These are phyloP conservation scores for Lipophrys pholis DNA, from an alignment of 2,113 vertebrate genomes.

Conservation along the genomic window DNA sequence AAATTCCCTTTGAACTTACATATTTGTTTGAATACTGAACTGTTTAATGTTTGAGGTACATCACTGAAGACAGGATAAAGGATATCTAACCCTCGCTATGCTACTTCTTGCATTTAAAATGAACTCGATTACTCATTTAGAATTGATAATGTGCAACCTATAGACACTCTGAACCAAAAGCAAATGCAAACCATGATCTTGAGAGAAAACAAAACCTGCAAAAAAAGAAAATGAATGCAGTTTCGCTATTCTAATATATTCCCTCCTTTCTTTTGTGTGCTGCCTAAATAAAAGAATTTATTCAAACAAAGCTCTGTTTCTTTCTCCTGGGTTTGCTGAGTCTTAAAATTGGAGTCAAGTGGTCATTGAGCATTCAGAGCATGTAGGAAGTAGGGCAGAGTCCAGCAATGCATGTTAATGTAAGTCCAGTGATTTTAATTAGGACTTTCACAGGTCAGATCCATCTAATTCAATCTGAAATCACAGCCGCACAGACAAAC, in stretches of 20 bases:
- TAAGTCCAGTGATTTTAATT: conserved; percentile 53
- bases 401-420: conserved; percentile 62
- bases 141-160: background rate
- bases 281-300: conserved; percentile 24
- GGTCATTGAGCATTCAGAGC: conserved; percentile 55
- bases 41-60: too few species aligned
- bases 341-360: conserved; percentile 63
- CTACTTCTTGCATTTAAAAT: too few species aligned
- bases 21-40: too few species aligned
- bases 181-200: background rate
- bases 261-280: background rate
- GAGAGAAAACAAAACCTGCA: too few species aligned
- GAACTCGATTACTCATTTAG: background rate
- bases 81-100: too few species aligned
- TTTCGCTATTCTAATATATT: background rate
- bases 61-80: too few species aligned
- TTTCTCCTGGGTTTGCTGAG: conserved; percentile 29
- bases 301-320: conserved; percentile 30
- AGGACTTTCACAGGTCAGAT: conserved; percentile 39
- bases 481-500: conserved; percentile 12
- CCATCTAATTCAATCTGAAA: conserved; percentile 23
- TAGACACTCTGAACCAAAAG: background rate
- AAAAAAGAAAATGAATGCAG: background rate
- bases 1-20: too few species aligned
- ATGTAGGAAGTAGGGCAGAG: conserved; percentile 47